A percentile compares a stretch with the other conserved stretches of the same genome.
Evolutionary conservation across 64 coral and sea anemone species (phyloP).

Genomic region (Astreopora myriophthalma): DNA sequence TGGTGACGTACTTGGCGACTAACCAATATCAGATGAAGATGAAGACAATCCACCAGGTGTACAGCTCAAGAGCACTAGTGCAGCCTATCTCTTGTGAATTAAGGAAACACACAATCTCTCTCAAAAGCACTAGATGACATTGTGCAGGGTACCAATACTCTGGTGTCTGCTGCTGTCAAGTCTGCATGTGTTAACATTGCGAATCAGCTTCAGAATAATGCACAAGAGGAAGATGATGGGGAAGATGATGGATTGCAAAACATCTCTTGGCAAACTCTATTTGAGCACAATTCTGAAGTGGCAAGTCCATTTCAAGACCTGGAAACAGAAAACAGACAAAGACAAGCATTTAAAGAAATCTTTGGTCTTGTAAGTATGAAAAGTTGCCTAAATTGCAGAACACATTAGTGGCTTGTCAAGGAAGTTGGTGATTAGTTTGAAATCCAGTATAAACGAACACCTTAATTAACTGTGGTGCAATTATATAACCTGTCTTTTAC

Average conservation of each 20-base stretch:
- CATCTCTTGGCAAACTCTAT: constrained; percentile 25
- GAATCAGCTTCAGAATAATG: constrained; percentile 13
- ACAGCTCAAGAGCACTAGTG: constrained; percentile 17
- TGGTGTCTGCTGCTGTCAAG: constrained; percentile 46
- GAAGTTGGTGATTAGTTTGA: not conserved
- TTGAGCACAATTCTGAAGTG: constrained; percentile 41
- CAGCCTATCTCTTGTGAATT: constrained; percentile 48
- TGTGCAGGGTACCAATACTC: constrained; percentile 24
- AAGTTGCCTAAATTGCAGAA: too few relatives aligned
- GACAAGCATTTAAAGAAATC: constrained; percentile 53
- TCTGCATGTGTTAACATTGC: constrained; percentile 38
- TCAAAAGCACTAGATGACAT: constrained; percentile 54
- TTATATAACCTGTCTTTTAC: not conserved
- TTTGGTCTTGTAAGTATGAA: constrained; percentile 56
- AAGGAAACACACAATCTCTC: constrained; percentile 59
- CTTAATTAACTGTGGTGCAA: not conserved
- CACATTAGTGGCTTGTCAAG: not conserved
- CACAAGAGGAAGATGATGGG: not conserved
- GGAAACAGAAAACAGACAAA: constrained; percentile 48
- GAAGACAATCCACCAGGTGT: constrained; percentile 30
- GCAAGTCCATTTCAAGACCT: constrained; percentile 58
- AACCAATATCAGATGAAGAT: constrained; percentile 39
- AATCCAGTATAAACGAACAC: not conserved
- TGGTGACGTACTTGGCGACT: constrained; percentile 17
- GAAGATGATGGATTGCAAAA: constrained; percentile 7